Evolutionary conservation across 2,113 vertebrate species (phyloP), one percentile per base, ranked within the genome.

Genomic region (Pseudopipra pipra): DNA sequence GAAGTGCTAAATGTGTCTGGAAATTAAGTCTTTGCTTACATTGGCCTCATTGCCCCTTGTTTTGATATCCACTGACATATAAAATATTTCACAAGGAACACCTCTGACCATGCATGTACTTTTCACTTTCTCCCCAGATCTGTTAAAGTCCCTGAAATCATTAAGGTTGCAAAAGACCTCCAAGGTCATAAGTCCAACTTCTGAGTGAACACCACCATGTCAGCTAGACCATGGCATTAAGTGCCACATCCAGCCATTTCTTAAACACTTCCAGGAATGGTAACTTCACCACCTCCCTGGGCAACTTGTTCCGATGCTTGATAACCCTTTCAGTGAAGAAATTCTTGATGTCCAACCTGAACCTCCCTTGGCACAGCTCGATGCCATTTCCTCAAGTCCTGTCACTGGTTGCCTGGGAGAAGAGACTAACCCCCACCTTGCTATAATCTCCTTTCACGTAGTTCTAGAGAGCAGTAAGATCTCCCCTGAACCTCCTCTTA

Each of bases 211-310:
- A 61, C 46, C 33, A 44, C 52, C n/a, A n/a, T 41, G 46, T n/a
- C n/a, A 52, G 21, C 19, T 61, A 61, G 66, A 21, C 23, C 23
- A 25, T 12, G 39, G 39, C n/a, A 54, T 30, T 37, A 3, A 59
- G 27, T 23, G 18, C 43, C 51, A 43, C 6, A 9, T 58, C 6
- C 9, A 51, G 0, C 66, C 1, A 25, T 68, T 68, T 76, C 39
- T 31, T 55, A 30, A 47, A 31, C 21, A 5, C 14, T 55, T 73
- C 28, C 41, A 55, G 24, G 20, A 17, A 14, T 61, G 28, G n/a
- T 0, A 3, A 31, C 30, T 62, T n/a, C 11, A 18, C 5, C 4
- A 5, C 2, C 2, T 47, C 9, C 33, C 11, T 27, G 30, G n/a
- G 28, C 24, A 27, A 7, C 8, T 47, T 0, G 0, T 68, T 83